Evolutionary conservation across 2,113 vertebrate species (phyloP).

Genomic region (Dipodomys spectabilis): DNA sequence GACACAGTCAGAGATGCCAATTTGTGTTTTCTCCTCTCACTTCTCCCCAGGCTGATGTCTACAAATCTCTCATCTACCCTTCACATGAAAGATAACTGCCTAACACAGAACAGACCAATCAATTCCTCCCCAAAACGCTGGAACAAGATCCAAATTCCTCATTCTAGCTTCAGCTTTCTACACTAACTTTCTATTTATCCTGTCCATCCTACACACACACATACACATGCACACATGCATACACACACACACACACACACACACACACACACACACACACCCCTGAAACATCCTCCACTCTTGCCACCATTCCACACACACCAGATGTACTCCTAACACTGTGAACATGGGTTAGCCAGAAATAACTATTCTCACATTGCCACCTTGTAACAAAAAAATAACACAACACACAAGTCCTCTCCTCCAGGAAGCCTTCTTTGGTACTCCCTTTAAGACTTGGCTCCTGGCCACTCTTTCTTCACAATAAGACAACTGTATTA

Average conservation of each 20-base stretch:
- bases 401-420: background rate
- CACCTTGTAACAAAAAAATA: background rate
- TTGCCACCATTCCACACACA: background rate
- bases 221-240: background rate
- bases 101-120: background rate
- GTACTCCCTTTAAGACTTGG: background rate
- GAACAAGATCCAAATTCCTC: background rate
- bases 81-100: background rate
- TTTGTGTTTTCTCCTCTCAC: background rate
- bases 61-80: background rate
- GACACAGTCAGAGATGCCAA: background rate
- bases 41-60: background rate
- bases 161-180: background rate
- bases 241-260: conserved; percentile 1
- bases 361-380: background rate
- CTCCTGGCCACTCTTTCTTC: background rate
- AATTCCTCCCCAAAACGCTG: background rate
- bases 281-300: background rate
- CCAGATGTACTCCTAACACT: background rate
- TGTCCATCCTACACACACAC: background rate
- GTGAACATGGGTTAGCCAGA: background rate
- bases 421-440: background rate
- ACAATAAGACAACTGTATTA: background rate
- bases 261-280: background rate
- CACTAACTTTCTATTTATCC: background rate